Evolutionary conservation across 1,140 invertebrate genomes (phyloP).

Genomic region (Sitophilus oryzae): DNA sequence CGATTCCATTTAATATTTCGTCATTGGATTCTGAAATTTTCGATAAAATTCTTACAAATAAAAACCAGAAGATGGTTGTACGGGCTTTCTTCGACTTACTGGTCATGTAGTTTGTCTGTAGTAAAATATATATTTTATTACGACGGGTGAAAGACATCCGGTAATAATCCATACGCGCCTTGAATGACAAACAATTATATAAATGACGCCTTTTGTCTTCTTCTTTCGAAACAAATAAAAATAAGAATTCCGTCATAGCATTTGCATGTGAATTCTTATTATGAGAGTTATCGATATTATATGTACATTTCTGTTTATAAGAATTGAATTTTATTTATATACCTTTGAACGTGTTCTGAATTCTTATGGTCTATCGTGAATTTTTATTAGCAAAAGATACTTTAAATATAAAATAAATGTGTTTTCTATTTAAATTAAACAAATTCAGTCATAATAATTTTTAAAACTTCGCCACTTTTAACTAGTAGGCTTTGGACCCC

Average conservation of each 20-base stretch:
- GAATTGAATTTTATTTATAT: constrained; percentile 7
- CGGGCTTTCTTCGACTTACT: no score
- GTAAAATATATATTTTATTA: background rate
- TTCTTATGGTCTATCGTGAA: background rate
- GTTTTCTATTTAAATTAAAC: no score
- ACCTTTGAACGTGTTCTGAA: background rate
- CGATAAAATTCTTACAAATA: no score
- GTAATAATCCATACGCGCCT: constrained; percentile 2
- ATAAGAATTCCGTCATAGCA: constrained; percentile 12
- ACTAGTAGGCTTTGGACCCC: no score
- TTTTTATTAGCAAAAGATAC: background rate
- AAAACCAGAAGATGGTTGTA: no score
- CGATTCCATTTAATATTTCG: no score
- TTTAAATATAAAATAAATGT: no score
- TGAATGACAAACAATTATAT: constrained; percentile 11
- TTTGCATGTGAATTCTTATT: constrained; percentile 8
- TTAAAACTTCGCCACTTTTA: no score
- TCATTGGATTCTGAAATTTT: no score
- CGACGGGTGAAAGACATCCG: constrained; percentile 10
- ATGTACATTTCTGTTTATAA: constrained; percentile 2
- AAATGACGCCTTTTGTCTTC: constrained; percentile 8
- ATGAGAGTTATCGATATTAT: constrained; percentile 6
- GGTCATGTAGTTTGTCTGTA: no score
- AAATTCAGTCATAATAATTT: no score
- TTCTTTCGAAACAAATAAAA: constrained; percentile 7